Evolutionary conservation across 2,113 vertebrate genomes (phyloP).

Genomic region (Lepus europaeus): DNA sequence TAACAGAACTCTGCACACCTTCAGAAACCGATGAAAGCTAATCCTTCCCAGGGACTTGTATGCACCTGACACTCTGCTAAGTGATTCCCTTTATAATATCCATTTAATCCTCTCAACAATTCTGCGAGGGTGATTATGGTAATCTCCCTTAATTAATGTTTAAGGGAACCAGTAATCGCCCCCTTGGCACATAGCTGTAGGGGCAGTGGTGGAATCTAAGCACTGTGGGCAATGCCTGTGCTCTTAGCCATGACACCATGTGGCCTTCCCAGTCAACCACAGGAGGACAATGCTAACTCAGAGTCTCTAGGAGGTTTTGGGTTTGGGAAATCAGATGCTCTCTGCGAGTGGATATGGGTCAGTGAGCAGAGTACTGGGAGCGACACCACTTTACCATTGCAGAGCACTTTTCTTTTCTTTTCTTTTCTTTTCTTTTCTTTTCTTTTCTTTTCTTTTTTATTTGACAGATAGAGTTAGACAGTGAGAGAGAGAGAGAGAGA

Average conservation of each 20-base stretch:
- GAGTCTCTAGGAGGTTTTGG: background rate
- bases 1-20: background rate
- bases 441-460: no score
- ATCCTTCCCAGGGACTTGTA: background rate
- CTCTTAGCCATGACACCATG: background rate
- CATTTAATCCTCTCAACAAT: background rate
- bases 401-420: background rate
- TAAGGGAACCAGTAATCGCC: background rate
- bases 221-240: background rate
- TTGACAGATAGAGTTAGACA: no score
- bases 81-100: background rate
- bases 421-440: no score
- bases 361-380: background rate
- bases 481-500: no score
- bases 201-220: background rate
- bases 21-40: background rate
- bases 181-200: background rate
- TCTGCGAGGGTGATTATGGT: background rate
- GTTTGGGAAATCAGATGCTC: constrained; percentile 22
- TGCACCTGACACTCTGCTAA: background rate
- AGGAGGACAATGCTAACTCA: background rate
- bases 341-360: background rate
- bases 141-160: background rate
- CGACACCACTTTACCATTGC: background rate
- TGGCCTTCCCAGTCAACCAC: background rate